Conservation (phyloP, 2,113 vertebrate genomes). For the Oreotrochilus melanogaster region DNA sequence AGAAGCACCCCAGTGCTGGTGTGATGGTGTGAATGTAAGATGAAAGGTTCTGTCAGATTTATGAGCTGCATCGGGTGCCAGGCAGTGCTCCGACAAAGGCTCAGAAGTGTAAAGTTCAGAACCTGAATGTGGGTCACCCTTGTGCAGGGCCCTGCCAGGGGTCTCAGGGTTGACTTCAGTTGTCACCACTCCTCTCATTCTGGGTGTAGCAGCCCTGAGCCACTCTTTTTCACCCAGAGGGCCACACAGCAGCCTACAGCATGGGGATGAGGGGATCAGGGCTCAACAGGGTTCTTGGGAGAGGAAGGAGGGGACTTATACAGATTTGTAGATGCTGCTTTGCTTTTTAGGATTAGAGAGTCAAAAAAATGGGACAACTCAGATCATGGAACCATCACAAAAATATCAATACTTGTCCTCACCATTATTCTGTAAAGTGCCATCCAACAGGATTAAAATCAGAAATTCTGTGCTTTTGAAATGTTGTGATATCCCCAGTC, state of each 20-base stretch:
- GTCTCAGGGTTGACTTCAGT: neutral
- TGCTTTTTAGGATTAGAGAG: neutral
- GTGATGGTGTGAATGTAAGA: neutral
- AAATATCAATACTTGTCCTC: neutral
- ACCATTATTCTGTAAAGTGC: neutral
- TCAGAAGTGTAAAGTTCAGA: neutral
- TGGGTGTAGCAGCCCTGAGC: neutral
- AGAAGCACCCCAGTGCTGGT: neutral
- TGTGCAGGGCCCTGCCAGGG: neutral
- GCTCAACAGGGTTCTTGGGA: neutral
- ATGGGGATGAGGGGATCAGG: rapidly evolving
- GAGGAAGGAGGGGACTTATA: neutral
- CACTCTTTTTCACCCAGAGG: neutral
- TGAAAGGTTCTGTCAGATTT: rapidly evolving
- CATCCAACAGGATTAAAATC: neutral
- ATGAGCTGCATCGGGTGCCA: neutral
- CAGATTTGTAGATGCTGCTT: neutral
- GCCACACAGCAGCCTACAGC: neutral
- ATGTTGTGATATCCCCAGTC: neutral
- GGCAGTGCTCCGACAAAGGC: neutral
- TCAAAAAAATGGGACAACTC: neutral
- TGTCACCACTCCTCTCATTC: neutral
- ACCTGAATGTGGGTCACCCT: neutral
- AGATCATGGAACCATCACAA: neutral
- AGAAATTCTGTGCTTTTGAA: neutral